Base-by-base conservation (phyloP, 2,797 vertebrate genomes). In the Cirrhinus mrigala region DNA sequence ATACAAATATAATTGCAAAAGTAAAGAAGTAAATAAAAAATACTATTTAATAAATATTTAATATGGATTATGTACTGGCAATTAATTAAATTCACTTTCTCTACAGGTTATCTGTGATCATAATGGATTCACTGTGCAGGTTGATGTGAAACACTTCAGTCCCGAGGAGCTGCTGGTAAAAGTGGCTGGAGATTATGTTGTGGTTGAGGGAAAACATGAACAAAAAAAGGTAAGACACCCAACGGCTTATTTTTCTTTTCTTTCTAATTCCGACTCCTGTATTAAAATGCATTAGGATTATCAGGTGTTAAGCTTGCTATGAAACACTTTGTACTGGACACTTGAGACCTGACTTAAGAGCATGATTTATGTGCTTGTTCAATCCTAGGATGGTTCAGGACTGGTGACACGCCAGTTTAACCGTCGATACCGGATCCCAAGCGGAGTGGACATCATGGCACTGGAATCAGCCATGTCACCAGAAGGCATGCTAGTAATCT, bases 181-280 rank as follows among this genome's bases (percentile, higher is more conserved):
- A 91, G 95, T 96, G 70, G 88, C 85, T 0, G 95, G 95, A 87
- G 94, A 94, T 84, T 96, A 96, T 92, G 92, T 96, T 16, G 95
- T 96, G 81, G 95, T 96, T 24, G 94, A 95, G 76, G 95, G 95
- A 86, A 96, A 93, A 86, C 95, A 96, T 44, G 93, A 95, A 85
- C 94, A 96, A 80, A 94, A 88, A 90, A 95, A 95, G 95, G 95
- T 96, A 79, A 2, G 92, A 89, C 8, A 46, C 10, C 12, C 66
- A 64, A 66, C 48, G 37, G 2, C 1, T 18, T 5, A 50, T 40
- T 79, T 3, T 33, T 33, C 3, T 2, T 18, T 6, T 1, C 14
- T 48, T n/a, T 29, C 1, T 56, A 75, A 33, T 7, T 3, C 22
- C 37, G 20, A 48, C 8, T 80, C 10, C 33, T 4, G 1, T 27